A percentile compares a stretch with the other conserved stretches of the same genome.
phyloP scores from a whole-genome alignment of 1,140 invertebrate species.

The Epicauta chinensis region DNA sequence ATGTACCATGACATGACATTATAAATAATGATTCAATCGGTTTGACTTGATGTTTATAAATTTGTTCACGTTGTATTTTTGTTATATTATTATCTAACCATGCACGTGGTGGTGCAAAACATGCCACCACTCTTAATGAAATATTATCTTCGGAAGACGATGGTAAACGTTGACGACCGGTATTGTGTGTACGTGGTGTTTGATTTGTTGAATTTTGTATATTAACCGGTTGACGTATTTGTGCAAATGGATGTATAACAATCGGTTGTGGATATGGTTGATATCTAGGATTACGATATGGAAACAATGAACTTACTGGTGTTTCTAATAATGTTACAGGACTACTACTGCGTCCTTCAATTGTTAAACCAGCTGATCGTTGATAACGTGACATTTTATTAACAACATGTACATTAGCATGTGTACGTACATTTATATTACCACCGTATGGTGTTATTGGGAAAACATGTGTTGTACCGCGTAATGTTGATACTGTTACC shows the following conservation, averaged over 20 bases:
- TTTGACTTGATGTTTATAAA: constrained; percentile 40
- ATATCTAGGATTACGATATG: constrained; percentile 80
- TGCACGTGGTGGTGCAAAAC: constrained; percentile 68
- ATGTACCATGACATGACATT: constrained; percentile 78
- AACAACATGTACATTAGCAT: constrained; percentile 87
- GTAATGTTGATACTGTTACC: constrained; percentile 88
- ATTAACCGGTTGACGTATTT: constrained; percentile 70
- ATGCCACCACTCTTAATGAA: constrained; percentile 68
- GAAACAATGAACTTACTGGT: constrained; percentile 52
- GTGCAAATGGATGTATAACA: constrained; percentile 71
- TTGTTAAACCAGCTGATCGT: constrained; percentile 83
- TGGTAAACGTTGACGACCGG: constrained; percentile 59
- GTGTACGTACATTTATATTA: constrained; percentile 81
- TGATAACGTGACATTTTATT: constrained; percentile 93
- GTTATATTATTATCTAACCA: constrained; percentile 59
- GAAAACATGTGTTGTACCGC: constrained; percentile 96
- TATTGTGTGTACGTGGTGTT: constrained; percentile 18
- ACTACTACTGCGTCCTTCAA: constrained; percentile 67
- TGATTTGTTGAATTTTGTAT: constrained; percentile 35
- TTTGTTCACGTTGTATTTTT: constrained; percentile 35
- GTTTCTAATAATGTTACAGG: constrained; percentile 52
- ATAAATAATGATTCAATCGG: constrained; percentile 82
- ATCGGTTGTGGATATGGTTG: constrained; percentile 84
- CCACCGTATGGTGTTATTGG: constrained; percentile 97
- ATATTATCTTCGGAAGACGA: constrained; percentile 57